These are phyloP conservation scores for Trypoxylus dichotomus DNA, from an alignment of 1,140 invertebrate species.

Conservation along the genomic window DNA sequence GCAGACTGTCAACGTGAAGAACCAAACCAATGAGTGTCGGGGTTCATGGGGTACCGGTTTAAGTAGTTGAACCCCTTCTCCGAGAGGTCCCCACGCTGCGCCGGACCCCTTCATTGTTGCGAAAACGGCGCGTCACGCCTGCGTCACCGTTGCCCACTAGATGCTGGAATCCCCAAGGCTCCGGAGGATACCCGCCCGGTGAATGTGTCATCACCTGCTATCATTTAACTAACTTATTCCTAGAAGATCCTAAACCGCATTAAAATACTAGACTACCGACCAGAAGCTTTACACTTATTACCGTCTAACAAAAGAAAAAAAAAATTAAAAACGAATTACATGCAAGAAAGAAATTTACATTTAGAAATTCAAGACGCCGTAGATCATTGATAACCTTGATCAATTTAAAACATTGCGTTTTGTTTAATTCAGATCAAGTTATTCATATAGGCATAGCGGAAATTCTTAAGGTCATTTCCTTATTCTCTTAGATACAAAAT, in stretches of 20 bases:
- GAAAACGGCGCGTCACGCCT: constrained; percentile 46
- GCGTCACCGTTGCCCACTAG: constrained; percentile 43
- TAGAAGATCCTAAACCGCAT: not conserved
- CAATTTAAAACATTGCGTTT: not conserved
- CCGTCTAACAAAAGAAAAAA: not conserved
- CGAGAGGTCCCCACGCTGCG: constrained; percentile 38
- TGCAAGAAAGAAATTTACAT: not conserved
- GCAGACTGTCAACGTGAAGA: constrained; percentile 43
- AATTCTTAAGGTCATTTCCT: constrained; percentile 9
- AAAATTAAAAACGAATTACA: not conserved
- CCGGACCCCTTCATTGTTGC: constrained; percentile 47
- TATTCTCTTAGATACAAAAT: not conserved
- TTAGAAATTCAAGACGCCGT: not conserved
- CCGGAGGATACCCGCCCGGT: constrained; percentile 35
- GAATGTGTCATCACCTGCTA: constrained; percentile 29
- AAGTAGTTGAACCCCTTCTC: constrained; percentile 48
- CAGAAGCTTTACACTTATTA: not conserved
- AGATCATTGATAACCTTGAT: not conserved
- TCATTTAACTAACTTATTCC: not conserved
- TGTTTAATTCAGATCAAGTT: not conserved
- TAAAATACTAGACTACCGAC: not conserved
- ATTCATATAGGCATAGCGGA: not conserved
- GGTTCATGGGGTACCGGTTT: constrained; percentile 41
- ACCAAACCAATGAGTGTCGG: constrained; percentile 48
- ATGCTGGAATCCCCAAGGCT: constrained; percentile 45